Base-by-base conservation (phyloP, 1,140 invertebrate genomes). In the Pseudomyrmex concolor region DNA sequence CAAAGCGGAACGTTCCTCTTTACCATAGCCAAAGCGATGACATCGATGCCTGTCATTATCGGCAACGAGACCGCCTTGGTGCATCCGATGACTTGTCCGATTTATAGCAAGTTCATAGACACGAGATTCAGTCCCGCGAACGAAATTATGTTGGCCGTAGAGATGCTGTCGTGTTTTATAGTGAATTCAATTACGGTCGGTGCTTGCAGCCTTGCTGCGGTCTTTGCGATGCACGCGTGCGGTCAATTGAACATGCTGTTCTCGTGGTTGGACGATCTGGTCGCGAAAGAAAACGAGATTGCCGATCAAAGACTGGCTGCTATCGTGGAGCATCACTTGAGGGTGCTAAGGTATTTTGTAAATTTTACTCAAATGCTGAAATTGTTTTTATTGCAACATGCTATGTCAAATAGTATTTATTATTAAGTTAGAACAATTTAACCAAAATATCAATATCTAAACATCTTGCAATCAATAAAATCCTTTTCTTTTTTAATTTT, bases 201-300 rank as follows among this genome's bases (percentile, higher is more conserved):
- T 12, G 78, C 84, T 5, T 90, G 89, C 70, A 86, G 84, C 25
- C 62, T 92, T 7, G 88, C 85, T 1, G 89, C 89, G 10, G 71
- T 88, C 8, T 90, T 92, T 50, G 89, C 88, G 8, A 84, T 88
- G 34, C 92, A 92, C 60, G 85, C 85, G 17, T 91, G 88, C 48
- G 90, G 89, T 2, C 90, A 92, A 25, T 55, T 92, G 1, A 72
- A 88, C 62, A 90, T 92, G 51, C 15, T 93, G 10, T 89, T 86
- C 68, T 72, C 85, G 2, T 80, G 68, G 74, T 43, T 86, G n/a
- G 68, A 80, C 17, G 12, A 81, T 54, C 73, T 86, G 13, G 63
- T 84, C 12, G 62, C 45, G 5, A 34, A 59, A 2, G 12, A 62
- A 17, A 59, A 74, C 2, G 15, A 34, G 0, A 9, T 17, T 48